phyloP scores from a whole-genome alignment of 2,888 invertebrate species.

The Erebia aethiops region DNA sequence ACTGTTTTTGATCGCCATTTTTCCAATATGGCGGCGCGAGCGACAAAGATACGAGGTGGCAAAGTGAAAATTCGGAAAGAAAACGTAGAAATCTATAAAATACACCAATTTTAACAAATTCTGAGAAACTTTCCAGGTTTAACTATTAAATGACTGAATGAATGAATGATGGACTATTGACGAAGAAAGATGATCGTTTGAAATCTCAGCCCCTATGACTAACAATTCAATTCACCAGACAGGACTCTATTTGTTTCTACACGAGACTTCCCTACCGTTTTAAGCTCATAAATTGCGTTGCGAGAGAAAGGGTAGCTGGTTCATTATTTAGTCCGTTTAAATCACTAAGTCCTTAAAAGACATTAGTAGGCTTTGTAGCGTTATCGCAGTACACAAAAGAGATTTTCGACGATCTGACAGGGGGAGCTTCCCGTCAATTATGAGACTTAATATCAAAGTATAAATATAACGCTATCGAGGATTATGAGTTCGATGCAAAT shows the following conservation, averaged over 20 bases:
- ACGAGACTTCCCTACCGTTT: conserved; percentile 53
- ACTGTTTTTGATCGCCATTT: no score
- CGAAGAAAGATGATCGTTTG: not conserved
- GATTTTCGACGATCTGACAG: conserved; percentile 65
- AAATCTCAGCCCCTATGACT: conserved; percentile 1
- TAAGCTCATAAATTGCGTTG: conserved; percentile 71
- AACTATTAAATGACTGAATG: no score
- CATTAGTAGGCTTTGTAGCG: conserved; percentile 81
- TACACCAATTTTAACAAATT: no score
- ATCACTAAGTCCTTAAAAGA: conserved; percentile 83
- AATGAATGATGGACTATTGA: no score
- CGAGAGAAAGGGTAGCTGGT: conserved; percentile 71
- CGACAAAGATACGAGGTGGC: no score
- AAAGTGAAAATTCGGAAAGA: no score
- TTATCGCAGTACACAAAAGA: conserved; percentile 80
- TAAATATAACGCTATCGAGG: conserved; percentile 40
- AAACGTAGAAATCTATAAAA: no score
- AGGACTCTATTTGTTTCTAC: conserved; percentile 26
- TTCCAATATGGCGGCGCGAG: no score
- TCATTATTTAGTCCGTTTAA: conserved; percentile 84
- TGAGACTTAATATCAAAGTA: conserved; percentile 60
- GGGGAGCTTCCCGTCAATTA: conserved; percentile 64
- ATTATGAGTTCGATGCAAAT: conserved; percentile 29
- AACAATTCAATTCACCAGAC: conserved; percentile 13
- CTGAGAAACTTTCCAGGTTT: no score